Evolutionary conservation across 2,113 vertebrate genomes (phyloP).

Genomic region (Neodontobutis hainanensis): DNA sequence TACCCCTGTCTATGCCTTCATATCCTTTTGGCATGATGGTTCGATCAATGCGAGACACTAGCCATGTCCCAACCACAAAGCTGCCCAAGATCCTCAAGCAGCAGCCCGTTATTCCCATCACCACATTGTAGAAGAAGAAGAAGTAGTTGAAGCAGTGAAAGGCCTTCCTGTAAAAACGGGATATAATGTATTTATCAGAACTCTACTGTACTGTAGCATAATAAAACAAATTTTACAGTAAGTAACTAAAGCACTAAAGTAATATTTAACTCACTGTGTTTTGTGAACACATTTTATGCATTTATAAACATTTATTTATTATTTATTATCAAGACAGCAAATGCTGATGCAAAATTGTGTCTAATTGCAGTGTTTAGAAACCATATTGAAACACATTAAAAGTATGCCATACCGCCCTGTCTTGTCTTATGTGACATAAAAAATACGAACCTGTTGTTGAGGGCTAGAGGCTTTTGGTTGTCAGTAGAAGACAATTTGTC

Average conservation of each 20-base stretch:
- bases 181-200: background rate
- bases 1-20: conserved; percentile 85
- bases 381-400: too few relatives aligned
- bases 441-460: conserved; percentile 84
- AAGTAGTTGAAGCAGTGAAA: conserved; percentile 94
- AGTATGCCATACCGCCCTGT: too few relatives aligned
- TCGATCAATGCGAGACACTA: conserved; percentile 87
- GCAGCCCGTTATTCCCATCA: conserved; percentile 86
- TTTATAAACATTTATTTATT: too few relatives aligned
- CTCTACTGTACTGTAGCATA: too few relatives aligned
- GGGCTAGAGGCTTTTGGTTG: conserved; percentile 85
- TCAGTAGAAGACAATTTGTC: conserved; percentile 80
- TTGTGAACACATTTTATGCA: too few relatives aligned
- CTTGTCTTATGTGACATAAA: background rate
- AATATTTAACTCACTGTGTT: too few relatives aligned
- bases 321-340: too few relatives aligned
- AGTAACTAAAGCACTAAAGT: too few relatives aligned
- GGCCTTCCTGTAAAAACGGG: conserved; percentile 73
- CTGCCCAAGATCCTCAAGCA: conserved; percentile 80
- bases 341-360: too few relatives aligned
- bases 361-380: too few relatives aligned
- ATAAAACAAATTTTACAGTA: too few relatives aligned
- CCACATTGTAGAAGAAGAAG: conserved; percentile 91
- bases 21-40: conserved; percentile 90
- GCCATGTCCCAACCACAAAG: conserved; percentile 82